Base-by-base conservation (phyloP, 1,140 invertebrate species). In the Brachionus sp. region DNA sequence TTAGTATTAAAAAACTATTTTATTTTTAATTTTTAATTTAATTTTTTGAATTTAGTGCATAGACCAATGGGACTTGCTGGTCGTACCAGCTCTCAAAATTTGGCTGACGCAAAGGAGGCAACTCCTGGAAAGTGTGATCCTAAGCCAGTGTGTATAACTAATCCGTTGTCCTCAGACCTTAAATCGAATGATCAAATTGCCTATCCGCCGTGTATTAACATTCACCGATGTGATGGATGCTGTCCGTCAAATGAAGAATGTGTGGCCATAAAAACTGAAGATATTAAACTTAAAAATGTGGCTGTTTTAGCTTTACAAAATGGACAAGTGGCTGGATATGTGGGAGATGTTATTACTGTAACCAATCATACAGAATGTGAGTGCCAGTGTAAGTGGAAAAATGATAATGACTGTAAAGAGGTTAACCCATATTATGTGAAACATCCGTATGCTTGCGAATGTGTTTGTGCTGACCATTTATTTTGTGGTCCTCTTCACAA, bases 81-180 rank as follows among this genome's bases (percentile, higher is more conserved):
- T 35, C 70, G 42, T 10, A 46, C 42, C 9, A 46, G 19, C 33
- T 44, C 16, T 46, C 39, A 75, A 75, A 44, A 23, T 46, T 25
- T 75, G 37, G 42, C 39, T 10, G 42, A 78, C 3, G 75, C 75
- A 19, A 57, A 80, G 42, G 77, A 80, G 13, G 77, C 50, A 64
- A 80, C 77, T 42, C 77, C 77, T 4, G 77, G 77, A 9, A 80
- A 66, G 57, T 80, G 77, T n/a, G 77, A 80, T 29, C 77, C 77
- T 3, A 80, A 80, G 37, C 77, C 62, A 19, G 77, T 80, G 19
- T 80, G 77, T 23, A 66, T 80, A 19, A 66, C 77, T 1, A 80
- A 80, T 35, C 77, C 77, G 19, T 64, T 80, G 53, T 12, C 50
- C 5, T 37, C 62, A 2, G 57, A 66, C 29, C 37, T 80, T 16